Base-by-base conservation (phyloP, 2,888 invertebrate species). In the Amphipyra berbera region DNA sequence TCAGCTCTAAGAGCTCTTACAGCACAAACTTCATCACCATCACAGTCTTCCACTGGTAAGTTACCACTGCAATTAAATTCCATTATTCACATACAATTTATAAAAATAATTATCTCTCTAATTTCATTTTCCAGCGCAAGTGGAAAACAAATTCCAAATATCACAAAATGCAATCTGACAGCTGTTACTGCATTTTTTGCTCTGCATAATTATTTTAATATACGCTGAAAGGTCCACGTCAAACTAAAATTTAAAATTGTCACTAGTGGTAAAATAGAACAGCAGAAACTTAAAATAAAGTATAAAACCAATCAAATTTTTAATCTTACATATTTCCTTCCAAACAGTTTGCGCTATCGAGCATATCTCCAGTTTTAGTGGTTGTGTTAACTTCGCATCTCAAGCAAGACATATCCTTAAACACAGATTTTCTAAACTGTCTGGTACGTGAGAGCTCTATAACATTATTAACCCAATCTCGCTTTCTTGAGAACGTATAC, bases 351-450 rank as follows among this genome's bases (percentile, higher is more conserved):
- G 81, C 73, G 61, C 80, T 83, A 33, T 85, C 82, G 7, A 82
- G 65, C 68, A 80, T 68, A 73, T 89, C 79, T 40, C 64, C 76
- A 33, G 73, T 74, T 63, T 71, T 82, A 33, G 74, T 72, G 40
- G 87, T 86, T 27, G 79, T 69, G 68, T 91, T 90, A 33, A 88
- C 89, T 87, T 91, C 90, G 64, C 93, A 93, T 75, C 72, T 84
- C 71, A 93, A 82, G 68, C 93, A 93, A 65, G 88, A 82, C 88
- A 93, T 90, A 61, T 89, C 87, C 73, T 86, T 91, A 65, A 85
- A 86, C 52, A 91, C 79, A 27, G 90, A 88, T 68, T 84, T 86
- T 80, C 88, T 88, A 57, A 93, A 86, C 68, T 81, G 80, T 73
- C 81, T 89, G 37, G 83, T 85, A 71, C 87, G 84, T 68, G 89